A percentile compares a stretch with the other conserved stretches of the same genome.
phyloP scores from a whole-genome alignment of 2,888 invertebrate species.

The Notodonta ziczac region DNA sequence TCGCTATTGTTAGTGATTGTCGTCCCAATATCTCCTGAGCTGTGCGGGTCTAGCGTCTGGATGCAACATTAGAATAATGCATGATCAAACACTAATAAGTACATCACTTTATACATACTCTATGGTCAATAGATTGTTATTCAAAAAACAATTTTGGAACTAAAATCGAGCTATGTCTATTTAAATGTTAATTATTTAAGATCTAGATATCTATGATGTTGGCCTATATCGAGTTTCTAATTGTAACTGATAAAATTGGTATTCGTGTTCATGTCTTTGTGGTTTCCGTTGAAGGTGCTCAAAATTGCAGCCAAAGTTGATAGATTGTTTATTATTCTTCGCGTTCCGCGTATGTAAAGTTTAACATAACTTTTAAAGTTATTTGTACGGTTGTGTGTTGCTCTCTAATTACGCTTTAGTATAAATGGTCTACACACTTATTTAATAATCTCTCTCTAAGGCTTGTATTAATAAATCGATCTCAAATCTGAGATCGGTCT shows the following conservation, averaged over 20 bases:
- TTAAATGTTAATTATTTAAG: slow-evolving; percentile 23
- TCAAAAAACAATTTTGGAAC: not conserved
- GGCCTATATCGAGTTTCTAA: slow-evolving; percentile 42
- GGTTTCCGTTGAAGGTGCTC: slow-evolving; percentile 44
- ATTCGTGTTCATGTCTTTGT: slow-evolving; percentile 7
- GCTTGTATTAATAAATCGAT: too few relatives aligned
- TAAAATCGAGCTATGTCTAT: slow-evolving; percentile 14
- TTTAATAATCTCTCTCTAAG: too few relatives aligned
- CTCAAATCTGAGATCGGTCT: too few relatives aligned
- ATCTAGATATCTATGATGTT: slow-evolving; percentile 31
- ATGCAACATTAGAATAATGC: too few relatives aligned
- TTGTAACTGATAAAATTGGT: slow-evolving; percentile 12
- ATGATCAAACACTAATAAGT: too few relatives aligned
- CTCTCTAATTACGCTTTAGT: not conserved
- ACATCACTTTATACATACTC: not conserved
- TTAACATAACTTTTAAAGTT: not conserved
- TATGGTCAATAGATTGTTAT: not conserved
- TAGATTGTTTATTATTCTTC: slow-evolving; percentile 27
- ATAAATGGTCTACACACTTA: not conserved
- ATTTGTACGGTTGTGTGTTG: not conserved
- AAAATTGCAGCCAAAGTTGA: slow-evolving; percentile 60
- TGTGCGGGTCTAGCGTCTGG: too few relatives aligned
- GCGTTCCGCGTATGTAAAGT: not conserved
- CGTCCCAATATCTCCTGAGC: too few relatives aligned
- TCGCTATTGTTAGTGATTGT: too few relatives aligned